Evolutionary conservation across 2,113 vertebrate species (phyloP).

Genomic region (Perca flavescens): DNA sequence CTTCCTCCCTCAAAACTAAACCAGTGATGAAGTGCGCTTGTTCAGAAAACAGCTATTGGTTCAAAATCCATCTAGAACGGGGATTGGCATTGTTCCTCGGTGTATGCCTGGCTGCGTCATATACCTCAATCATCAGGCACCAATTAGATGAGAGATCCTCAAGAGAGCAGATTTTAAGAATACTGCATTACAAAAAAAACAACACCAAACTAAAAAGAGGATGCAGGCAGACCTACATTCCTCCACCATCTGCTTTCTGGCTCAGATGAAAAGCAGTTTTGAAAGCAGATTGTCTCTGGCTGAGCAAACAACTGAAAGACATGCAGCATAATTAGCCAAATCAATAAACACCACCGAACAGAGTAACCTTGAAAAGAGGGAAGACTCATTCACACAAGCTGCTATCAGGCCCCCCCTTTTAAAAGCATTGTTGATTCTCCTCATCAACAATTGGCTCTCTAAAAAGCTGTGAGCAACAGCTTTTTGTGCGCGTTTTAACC

Average conservation of each 20-base stretch:
- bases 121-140: too few species aligned
- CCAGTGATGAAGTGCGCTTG: too few species aligned
- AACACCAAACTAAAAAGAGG: constrained; percentile 6
- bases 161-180: constrained; percentile 11
- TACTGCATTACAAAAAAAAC: background rate
- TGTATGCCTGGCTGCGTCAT: too few species aligned
- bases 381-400: constrained; percentile 3
- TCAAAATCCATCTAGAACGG: too few species aligned
- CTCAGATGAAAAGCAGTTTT: constrained; percentile 36
- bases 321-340: constrained; percentile 60
- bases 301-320: constrained; percentile 61
- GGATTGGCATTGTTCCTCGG: too few species aligned
- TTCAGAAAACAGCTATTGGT: too few species aligned
- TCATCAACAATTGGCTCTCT: constrained; percentile 53
- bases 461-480: constrained; percentile 28
- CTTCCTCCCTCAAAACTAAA: too few species aligned
- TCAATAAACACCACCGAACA: constrained; percentile 45
- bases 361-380: constrained; percentile 33
- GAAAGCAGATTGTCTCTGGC: constrained; percentile 45
- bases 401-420: constrained; percentile 8
- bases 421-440: constrained; percentile 58
- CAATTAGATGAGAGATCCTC: too few species aligned
- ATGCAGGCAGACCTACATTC: constrained; percentile 33
- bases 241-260: constrained; percentile 51
- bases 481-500: background rate